phyloP scores from a whole-genome alignment of 2,113 vertebrate genomes.

The Spizaetus ornatus region DNA sequence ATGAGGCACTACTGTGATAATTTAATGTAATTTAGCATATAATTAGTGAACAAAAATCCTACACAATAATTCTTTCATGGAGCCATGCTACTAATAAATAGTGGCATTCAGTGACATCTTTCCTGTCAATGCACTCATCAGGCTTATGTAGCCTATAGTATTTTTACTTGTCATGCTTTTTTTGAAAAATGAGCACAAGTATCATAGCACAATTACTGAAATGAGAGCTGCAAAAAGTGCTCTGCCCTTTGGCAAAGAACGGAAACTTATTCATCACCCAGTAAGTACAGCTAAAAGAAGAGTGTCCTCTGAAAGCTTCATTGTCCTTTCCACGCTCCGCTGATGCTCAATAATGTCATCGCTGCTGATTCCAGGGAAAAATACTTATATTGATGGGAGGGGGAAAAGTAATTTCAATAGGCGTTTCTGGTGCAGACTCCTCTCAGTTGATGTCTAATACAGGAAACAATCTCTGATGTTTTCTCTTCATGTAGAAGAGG shows the following conservation, averaged over 20 bases:
- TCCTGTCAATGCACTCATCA: not conserved
- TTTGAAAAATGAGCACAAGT: not conserved
- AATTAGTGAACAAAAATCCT: slow-evolving; percentile 52
- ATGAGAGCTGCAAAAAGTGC: not conserved
- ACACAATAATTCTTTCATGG: slow-evolving; percentile 8
- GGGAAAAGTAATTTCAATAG: not conserved
- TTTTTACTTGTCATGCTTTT: not conserved
- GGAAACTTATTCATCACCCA: not conserved
- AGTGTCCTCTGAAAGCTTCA: not conserved
- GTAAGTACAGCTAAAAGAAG: slow-evolving; percentile 9
- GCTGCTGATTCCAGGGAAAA: slow-evolving; percentile 24
- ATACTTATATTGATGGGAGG: not conserved
- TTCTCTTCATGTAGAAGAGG: not conserved
- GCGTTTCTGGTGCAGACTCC: not conserved
- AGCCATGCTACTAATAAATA: slow-evolving; percentile 7
- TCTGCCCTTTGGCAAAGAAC: slow-evolving; percentile 3
- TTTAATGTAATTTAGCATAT: slow-evolving; percentile 60
- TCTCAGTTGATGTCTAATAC: not conserved
- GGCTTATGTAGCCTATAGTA: not conserved
- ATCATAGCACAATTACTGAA: slow-evolving; percentile 1
- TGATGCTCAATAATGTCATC: slow-evolving; percentile 14
- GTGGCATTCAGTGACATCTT: slow-evolving; percentile 22
- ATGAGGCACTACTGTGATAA: slow-evolving; percentile 41
- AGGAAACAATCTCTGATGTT: not conserved
- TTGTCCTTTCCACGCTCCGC: not conserved